A percentile compares a stretch with the other conserved stretches of the same genome.
These are phyloP conservation scores for Trichechus manatus DNA, from an alignment of 2,113 vertebrate genomes.

Conservation along the genomic window DNA sequence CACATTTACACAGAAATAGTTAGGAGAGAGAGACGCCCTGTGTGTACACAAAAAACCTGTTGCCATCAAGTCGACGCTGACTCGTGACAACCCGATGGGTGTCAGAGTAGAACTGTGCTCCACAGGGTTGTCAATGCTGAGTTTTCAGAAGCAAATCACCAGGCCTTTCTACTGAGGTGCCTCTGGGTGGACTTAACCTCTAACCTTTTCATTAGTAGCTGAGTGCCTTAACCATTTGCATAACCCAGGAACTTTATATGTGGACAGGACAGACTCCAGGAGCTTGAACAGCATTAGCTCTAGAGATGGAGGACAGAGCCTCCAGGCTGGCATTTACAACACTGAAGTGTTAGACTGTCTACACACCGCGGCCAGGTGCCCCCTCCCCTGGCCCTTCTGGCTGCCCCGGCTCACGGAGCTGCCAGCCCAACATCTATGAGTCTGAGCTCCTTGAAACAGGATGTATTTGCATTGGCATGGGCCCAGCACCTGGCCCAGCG, in stretches of 20 bases:
- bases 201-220: too few relatives aligned
- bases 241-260: too few relatives aligned
- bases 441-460: conserved; percentile 8
- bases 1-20: neutral
- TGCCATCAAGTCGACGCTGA: too few relatives aligned
- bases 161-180: too few relatives aligned
- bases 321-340: neutral
- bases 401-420: neutral
- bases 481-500: conserved; percentile 6
- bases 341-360: neutral
- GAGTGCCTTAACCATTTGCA: too few relatives aligned
- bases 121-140: too few relatives aligned
- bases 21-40: neutral
- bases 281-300: neutral
- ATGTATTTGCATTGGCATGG: conserved; percentile 25
- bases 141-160: too few relatives aligned
- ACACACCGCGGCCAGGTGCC: neutral
- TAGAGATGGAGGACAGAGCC: neutral
- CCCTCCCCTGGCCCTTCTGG: neutral
- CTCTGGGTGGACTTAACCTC: too few relatives aligned
- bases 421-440: neutral
- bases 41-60: too few relatives aligned
- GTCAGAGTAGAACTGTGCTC: too few relatives aligned
- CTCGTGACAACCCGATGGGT: too few relatives aligned
- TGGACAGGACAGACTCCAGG: neutral